A percentile compares a stretch with the other conserved stretches of the same genome.
Evolutionary conservation across 2,797 vertebrate species (phyloP).

Genomic region (Gobionotothen gibberifrons): DNA sequence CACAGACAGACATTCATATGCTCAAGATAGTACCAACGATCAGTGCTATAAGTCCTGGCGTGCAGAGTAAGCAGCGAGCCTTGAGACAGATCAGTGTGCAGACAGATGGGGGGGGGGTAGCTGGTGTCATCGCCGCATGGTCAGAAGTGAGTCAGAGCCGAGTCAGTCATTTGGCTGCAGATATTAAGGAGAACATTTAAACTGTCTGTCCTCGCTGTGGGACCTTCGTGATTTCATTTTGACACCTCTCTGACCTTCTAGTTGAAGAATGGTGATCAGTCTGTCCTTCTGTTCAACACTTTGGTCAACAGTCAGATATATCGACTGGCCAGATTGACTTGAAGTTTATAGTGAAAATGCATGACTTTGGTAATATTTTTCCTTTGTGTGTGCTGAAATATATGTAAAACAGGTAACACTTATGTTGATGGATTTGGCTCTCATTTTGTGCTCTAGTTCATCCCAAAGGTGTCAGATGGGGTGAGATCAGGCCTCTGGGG

Average conservation of each 20-base stretch:
- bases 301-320: neutral
- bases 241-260: neutral
- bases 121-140: slow-evolving; percentile 11
- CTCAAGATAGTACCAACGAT: slow-evolving; percentile 15
- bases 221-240: neutral
- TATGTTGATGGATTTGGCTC: neutral
- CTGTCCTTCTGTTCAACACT: neutral
- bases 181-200: slow-evolving; percentile 1
- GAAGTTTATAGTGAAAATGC: neutral
- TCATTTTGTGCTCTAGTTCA: neutral
- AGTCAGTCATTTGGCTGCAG: slow-evolving; percentile 36
- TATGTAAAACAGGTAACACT: neutral
- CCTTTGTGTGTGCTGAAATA: neutral
- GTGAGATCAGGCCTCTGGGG: neutral
- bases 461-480: neutral
- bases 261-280: neutral
- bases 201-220: slow-evolving; percentile 9
- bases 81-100: slow-evolving; percentile 37
- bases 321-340: neutral
- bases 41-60: slow-evolving; percentile 24
- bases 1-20: slow-evolving; percentile 13
- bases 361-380: neutral
- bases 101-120: neutral
- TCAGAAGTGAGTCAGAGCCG: slow-evolving; percentile 33
- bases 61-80: slow-evolving; percentile 35